Evolutionary conservation across 2,797 vertebrate species (phyloP).

Genomic region (Hylomyscus alleni): DNA sequence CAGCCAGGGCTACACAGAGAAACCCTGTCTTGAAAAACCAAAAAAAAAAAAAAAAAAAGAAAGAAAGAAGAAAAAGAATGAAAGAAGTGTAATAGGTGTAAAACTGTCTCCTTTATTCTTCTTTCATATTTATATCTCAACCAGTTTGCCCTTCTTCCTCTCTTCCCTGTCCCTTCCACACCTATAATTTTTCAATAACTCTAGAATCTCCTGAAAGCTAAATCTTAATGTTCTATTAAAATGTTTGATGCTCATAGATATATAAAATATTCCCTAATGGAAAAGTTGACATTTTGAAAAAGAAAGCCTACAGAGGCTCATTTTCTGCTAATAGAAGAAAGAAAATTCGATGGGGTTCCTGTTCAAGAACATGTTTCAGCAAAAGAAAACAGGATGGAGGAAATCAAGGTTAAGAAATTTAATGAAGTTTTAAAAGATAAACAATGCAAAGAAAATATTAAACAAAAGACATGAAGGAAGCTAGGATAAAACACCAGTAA

Average conservation of each 20-base stretch:
- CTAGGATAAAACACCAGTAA: not conserved
- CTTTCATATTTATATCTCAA: not conserved
- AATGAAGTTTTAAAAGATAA: not conserved
- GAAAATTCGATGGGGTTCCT: not conserved
- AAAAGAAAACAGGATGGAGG: constrained; percentile 6
- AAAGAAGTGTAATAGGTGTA: not conserved
- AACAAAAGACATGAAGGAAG: not conserved
- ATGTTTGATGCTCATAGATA: not conserved
- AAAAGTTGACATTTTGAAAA: not conserved
- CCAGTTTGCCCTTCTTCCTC: not conserved
- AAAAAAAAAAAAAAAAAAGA: no score
- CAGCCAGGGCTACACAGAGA: no score
- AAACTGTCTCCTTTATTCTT: not conserved
- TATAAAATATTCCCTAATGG: not conserved
- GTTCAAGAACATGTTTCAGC: constrained; percentile 14
- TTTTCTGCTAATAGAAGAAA: not conserved
- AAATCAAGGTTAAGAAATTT: constrained; percentile 6
- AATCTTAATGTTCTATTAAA: constrained; percentile 23
- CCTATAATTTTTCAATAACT: not conserved
- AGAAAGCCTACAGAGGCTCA: not conserved
- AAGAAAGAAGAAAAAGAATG: no score
- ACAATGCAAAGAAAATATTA: constrained; percentile 3
- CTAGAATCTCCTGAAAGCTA: constrained; percentile 23
- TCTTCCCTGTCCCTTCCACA: no score
- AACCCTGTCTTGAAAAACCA: no score